Evolutionary conservation across 1,140 invertebrate species (phyloP).

Genomic region (Luehdorfia chinensis): DNA sequence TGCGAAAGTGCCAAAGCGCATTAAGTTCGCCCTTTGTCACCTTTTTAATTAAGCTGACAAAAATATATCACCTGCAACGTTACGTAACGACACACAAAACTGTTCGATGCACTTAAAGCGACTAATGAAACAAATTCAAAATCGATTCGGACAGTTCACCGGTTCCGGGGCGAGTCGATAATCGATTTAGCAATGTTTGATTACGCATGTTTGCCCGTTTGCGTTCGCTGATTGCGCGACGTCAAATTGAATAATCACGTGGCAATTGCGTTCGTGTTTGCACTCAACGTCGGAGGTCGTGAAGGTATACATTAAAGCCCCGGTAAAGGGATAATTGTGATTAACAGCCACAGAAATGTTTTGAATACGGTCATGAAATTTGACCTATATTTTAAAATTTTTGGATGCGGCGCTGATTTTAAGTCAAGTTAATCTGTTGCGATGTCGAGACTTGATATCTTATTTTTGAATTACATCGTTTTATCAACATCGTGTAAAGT

Average conservation of each 20-base stretch:
- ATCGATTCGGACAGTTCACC: conserved; percentile 23
- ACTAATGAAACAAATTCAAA: conserved; percentile 22
- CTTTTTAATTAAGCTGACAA: too few relatives aligned
- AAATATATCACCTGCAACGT: too few relatives aligned
- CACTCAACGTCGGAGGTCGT: conserved; percentile 19
- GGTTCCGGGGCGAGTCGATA: conserved; percentile 39
- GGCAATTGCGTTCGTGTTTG: conserved; percentile 42
- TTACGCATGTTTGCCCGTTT: conserved; percentile 52
- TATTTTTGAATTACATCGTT: too few relatives aligned
- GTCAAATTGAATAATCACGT: conserved; percentile 62
- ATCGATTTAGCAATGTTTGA: conserved; percentile 57
- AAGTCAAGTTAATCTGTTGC: too few relatives aligned
- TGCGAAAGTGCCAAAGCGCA: too few relatives aligned
- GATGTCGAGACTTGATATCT: too few relatives aligned
- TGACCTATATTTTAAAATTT: conserved; percentile 2
- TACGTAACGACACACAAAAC: too few relatives aligned
- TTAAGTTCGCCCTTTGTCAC: too few relatives aligned
- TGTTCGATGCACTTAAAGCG: conserved; percentile 1
- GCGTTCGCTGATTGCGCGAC: conserved; percentile 62
- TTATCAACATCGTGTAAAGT: too few relatives aligned
- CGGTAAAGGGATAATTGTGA: conserved; percentile 6
- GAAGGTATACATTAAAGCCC: conserved; percentile 27
- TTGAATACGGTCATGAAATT: conserved; percentile 7
- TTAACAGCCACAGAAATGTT: not conserved
- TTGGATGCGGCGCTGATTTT: too few relatives aligned